Conservation (phyloP, 1,140 invertebrate species). For the Drosophila mayri region DNA sequence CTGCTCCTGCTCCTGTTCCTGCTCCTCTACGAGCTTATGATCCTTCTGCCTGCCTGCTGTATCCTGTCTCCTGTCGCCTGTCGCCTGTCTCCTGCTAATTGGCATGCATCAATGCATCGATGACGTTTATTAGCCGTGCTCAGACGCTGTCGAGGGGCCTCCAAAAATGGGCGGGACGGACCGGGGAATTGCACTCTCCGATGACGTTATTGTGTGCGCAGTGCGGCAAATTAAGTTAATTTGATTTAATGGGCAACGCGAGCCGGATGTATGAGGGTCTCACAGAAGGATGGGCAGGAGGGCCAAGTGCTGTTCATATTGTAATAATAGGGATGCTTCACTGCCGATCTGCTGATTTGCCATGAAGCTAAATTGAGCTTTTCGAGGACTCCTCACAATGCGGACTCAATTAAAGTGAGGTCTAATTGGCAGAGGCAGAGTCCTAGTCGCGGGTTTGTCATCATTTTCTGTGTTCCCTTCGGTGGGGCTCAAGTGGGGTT, state of each 20-base stretch:
- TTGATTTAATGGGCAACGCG: slow-evolving; percentile 68
- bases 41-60: slow-evolving; percentile 7
- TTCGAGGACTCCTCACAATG: slow-evolving; percentile 6
- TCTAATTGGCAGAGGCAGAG: slow-evolving; percentile 9
- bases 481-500: not conserved
- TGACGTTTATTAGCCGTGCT: slow-evolving; percentile 80
- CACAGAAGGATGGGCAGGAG: not conserved
- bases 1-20: not conserved
- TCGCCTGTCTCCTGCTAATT: slow-evolving; percentile 62
- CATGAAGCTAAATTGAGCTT: not conserved
- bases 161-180: not conserved
- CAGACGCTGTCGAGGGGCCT: slow-evolving; percentile 54
- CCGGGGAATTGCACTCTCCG: slow-evolving; percentile 41
- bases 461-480: not conserved
- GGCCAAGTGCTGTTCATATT: slow-evolving; percentile 2
- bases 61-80: not conserved
- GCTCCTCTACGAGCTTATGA: slow-evolving; percentile 5
- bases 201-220: slow-evolving; percentile 74
- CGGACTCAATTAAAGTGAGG: slow-evolving; percentile 17
- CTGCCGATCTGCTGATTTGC: slow-evolving; percentile 9
- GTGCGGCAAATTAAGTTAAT: slow-evolving; percentile 77
- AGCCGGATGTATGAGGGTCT: slow-evolving; percentile 9
- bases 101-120: slow-evolving; percentile 81
- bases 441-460: not conserved
- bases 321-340: slow-evolving; percentile 19